Conservation (phyloP, 2,888 invertebrate species). For the Leucophenga maculata region DNA sequence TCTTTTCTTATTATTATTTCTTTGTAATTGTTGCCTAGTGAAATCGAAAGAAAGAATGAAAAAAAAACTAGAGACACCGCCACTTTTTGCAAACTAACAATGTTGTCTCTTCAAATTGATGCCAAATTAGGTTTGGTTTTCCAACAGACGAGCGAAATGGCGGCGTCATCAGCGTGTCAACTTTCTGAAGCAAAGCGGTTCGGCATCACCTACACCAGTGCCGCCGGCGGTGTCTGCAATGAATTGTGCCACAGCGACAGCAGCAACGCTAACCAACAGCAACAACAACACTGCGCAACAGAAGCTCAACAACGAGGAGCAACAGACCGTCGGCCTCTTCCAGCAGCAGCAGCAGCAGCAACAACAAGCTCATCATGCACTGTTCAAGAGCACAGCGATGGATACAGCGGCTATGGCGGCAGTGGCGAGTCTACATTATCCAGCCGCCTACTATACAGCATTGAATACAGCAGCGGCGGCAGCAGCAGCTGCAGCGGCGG, state of each 20-base stretch:
- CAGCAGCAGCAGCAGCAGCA: background rate
- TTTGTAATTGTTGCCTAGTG: background rate
- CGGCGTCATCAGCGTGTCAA: slow-evolving; percentile 96
- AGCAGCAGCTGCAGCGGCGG: slow-evolving; percentile 31
- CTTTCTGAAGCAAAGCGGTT: slow-evolving; percentile 87
- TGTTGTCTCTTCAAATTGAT: slow-evolving; percentile 76
- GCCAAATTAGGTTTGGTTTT: slow-evolving; percentile 97
- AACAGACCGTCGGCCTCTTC: background rate
- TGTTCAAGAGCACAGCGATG: slow-evolving; percentile 41
- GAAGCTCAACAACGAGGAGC: slow-evolving; percentile 1
- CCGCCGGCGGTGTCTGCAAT: slow-evolving; percentile 63
- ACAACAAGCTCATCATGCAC: background rate
- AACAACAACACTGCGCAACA: slow-evolving; percentile 28
- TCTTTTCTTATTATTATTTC: too few species aligned
- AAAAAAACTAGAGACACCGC: slow-evolving; percentile 38
- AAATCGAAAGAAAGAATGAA: background rate
- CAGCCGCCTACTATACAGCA: slow-evolving; percentile 60
- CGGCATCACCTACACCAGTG: slow-evolving; percentile 74
- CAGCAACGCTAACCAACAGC: slow-evolving; percentile 22
- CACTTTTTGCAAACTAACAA: slow-evolving; percentile 73
- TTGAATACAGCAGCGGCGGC: slow-evolving; percentile 63
- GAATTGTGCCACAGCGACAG: slow-evolving; percentile 33
- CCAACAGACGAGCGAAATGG: slow-evolving; percentile 99
- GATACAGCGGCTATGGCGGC: slow-evolving; percentile 66
- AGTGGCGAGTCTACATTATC: slow-evolving; percentile 45